These are phyloP conservation scores for Halcyon badia DNA, from an alignment of 2,797 vertebrate genomes.

Conservation along the genomic window DNA sequence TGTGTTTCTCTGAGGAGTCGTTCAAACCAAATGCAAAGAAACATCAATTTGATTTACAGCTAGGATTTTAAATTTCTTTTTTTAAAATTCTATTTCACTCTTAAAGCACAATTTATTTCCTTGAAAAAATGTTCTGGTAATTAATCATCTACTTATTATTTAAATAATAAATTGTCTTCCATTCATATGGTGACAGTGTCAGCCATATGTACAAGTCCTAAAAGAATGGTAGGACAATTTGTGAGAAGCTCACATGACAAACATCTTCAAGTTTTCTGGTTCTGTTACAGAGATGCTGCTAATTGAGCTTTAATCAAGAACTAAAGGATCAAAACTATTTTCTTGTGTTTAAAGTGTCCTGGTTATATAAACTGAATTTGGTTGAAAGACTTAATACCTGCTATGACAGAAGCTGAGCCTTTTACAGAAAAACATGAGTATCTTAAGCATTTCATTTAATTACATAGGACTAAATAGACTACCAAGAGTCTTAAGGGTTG, in stretches of 20 bases:
- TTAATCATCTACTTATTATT: neutral
- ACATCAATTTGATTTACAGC: neutral
- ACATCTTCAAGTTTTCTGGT: neutral
- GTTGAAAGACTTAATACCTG: neutral
- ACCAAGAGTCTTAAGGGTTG: neutral
- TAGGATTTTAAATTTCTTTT: neutral
- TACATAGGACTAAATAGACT: neutral
- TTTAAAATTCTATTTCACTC: neutral
- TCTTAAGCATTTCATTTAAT: neutral
- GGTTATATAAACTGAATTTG: neutral
- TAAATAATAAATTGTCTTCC: neutral
- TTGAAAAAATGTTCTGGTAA: neutral
- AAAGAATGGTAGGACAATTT: neutral
- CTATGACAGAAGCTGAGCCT: constrained; percentile 21
- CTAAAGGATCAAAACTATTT: neutral
- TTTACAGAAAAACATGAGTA: neutral
- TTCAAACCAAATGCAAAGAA: neutral
- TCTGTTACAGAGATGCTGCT: neutral
- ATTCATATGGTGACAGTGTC: neutral
- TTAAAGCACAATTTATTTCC: neutral
- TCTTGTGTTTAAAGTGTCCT: neutral
- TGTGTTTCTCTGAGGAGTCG: neutral
- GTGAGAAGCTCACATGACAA: neutral
- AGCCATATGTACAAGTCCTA: neutral
- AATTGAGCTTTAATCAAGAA: neutral